A percentile compares a stretch with the other conserved stretches of the same genome.
phyloP scores from a whole-genome alignment of 2,113 vertebrate genomes.

The Notarius lentiginosus region DNA sequence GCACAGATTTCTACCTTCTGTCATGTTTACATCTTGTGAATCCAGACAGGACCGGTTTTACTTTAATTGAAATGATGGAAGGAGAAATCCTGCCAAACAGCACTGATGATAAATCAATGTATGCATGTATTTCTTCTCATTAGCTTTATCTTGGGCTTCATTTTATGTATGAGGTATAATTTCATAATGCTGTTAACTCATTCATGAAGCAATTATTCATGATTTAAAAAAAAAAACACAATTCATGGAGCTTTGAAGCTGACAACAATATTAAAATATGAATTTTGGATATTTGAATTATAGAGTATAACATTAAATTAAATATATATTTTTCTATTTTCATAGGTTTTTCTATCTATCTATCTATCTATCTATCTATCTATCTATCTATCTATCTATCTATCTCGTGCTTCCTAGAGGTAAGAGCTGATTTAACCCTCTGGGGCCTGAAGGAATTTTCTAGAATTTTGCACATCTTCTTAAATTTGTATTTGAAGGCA shows the following conservation, averaged over 20 bases:
- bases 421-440: background rate
- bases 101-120: background rate
- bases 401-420: background rate
- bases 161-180: background rate
- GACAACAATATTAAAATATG: background rate
- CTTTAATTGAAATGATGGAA: background rate
- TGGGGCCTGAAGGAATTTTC: too few species aligned
- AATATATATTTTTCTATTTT: background rate
- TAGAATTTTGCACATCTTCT: too few species aligned
- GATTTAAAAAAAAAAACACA: background rate
- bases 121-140: background rate
- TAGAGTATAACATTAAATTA: background rate
- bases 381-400: too few species aligned
- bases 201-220: background rate
- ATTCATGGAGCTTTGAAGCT: background rate
- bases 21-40: conserved; percentile 2
- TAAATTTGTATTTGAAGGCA: too few species aligned
- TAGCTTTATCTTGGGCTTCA: background rate
- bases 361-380: too few species aligned
- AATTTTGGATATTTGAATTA: background rate
- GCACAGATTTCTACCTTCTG: conserved; percentile 21
- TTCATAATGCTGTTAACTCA: background rate
- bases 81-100: background rate
- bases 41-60: background rate
- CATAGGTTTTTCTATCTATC: too few species aligned